Evolutionary conservation across 1,140 invertebrate species (phyloP), one percentile per base, ranked within the genome.

Genomic region (Sinonovacula constricta): DNA sequence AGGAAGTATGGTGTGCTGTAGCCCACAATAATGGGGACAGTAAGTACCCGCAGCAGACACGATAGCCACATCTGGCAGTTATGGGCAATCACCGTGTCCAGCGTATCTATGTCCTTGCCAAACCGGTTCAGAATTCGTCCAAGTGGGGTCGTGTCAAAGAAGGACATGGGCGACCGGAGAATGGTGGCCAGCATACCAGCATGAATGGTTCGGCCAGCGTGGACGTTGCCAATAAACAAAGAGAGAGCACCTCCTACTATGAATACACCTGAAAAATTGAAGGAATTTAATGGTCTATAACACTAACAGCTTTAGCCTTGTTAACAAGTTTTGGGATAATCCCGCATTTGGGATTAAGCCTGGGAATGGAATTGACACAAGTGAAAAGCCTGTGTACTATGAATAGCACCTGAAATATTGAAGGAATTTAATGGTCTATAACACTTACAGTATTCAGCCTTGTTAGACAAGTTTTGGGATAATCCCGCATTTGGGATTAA

Each of bases 201-300:
- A 92, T 98, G 97, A 85, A 98, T 92, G 54, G 93, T 90, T 79
- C 92, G 92, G 75, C 95, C 94, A 51, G 96, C 96, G 89, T 93
- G 59, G 0, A 94, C 84, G 65, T 79, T 84, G 2, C 88, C 89
- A 26, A 85, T 53, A 31, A 79, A 85, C 18, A 86, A 39, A 18
- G 56, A 36, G 3, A 84, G n/a, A 45, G 24, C 62, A 34, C 39
- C 77, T 57, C 22, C 12, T 4, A 83, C 24, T 97, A 92, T 89
- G 97, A 93, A 79, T 93, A 88, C 79, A 92, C 91, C 93, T 98
- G 96, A 85, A 97, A 83, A 56, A 79, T 15, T 22, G 28, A 65
- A n/a, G 26, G 57, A 28, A 22, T 14, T n/a, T n/a, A n/a, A n/a
- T n/a, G n/a, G n/a, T n/a, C n/a, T n/a, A n/a, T n/a, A n/a, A n/a